Evolutionary conservation across 2,888 invertebrate species (phyloP).

Genomic region (Lasioglossum morio): DNA sequence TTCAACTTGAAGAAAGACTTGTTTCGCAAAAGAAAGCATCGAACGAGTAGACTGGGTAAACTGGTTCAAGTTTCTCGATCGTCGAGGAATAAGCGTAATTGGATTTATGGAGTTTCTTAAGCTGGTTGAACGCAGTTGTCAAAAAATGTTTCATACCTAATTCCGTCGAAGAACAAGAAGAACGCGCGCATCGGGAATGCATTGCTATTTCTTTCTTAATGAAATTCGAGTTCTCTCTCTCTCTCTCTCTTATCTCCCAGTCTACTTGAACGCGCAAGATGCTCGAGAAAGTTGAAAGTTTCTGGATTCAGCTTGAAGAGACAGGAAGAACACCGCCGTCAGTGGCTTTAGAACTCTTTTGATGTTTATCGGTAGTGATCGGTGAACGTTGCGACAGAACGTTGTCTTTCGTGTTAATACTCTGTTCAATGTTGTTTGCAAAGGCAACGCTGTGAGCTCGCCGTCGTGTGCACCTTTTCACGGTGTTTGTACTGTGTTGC

Average conservation of each 20-base stretch:
- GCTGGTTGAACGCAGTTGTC: background rate
- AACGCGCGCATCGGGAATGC: background rate
- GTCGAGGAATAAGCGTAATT: background rate
- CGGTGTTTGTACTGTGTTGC: conserved; percentile 4
- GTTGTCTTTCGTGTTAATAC: conserved; percentile 12
- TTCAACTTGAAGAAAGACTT: conserved; percentile 64
- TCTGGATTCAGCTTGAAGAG: conserved; percentile 39
- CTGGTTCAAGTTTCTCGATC: background rate
- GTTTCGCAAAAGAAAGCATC: background rate
- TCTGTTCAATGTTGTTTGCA: conserved; percentile 55
- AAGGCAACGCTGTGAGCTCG: conserved; percentile 71
- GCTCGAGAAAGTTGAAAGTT: background rate
- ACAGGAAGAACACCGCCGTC: conserved; percentile 54
- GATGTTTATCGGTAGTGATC: conserved; percentile 35
- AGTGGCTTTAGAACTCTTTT: conserved; percentile 43
- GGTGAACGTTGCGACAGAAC: conserved; percentile 31
- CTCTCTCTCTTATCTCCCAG: background rate
- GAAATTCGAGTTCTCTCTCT: background rate
- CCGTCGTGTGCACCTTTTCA: conserved; percentile 45
- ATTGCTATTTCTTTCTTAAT: background rate
- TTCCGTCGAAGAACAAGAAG: background rate
- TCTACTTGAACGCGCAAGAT: background rate
- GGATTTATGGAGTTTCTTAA: background rate
- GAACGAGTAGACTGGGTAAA: conserved; percentile 7
- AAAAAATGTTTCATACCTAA: no score